A percentile compares a stretch with the other conserved stretches of the same genome.
These are phyloP conservation scores for Helarctos malayanus DNA, from an alignment of 2,797 vertebrate species.

Conservation along the genomic window DNA sequence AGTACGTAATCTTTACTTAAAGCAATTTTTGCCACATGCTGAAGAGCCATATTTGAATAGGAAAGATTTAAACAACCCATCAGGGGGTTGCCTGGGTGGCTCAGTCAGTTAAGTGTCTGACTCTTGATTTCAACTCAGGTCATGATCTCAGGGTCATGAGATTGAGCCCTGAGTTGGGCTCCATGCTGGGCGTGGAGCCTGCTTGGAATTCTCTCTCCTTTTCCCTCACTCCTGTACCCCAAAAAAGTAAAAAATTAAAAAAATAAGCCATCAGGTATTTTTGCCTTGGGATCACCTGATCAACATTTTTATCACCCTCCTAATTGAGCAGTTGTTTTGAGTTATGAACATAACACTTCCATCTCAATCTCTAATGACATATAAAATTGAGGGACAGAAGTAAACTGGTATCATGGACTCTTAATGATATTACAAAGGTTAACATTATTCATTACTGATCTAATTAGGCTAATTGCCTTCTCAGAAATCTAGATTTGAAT, in stretches of 20 bases:
- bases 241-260: neutral
- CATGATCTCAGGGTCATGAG: neutral
- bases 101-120: neutral
- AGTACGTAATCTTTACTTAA: neutral
- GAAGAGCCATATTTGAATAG: neutral
- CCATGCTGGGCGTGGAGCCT: neutral
- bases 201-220: neutral
- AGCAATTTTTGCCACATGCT: neutral
- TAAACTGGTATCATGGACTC: slow-evolving; percentile 1
- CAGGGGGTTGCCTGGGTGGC: neutral
- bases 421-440: slow-evolving; percentile 66
- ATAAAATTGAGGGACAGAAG: slow-evolving; percentile 59
- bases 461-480: slow-evolving; percentile 74
- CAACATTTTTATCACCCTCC: neutral
- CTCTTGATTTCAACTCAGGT: neutral
- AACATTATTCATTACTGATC: slow-evolving; percentile 64
- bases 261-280: neutral
- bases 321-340: slow-evolving; percentile 25
- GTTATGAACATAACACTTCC: neutral
- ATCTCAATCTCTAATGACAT: slow-evolving; percentile 52
- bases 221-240: neutral
- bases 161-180: neutral
- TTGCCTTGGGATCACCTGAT: slow-evolving; percentile 10
- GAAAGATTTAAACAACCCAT: slow-evolving; percentile 11
- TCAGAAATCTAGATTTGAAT: slow-evolving; percentile 63